Base-by-base conservation (phyloP, 1,140 invertebrate species). In the Tetragnatha versicolor region DNA sequence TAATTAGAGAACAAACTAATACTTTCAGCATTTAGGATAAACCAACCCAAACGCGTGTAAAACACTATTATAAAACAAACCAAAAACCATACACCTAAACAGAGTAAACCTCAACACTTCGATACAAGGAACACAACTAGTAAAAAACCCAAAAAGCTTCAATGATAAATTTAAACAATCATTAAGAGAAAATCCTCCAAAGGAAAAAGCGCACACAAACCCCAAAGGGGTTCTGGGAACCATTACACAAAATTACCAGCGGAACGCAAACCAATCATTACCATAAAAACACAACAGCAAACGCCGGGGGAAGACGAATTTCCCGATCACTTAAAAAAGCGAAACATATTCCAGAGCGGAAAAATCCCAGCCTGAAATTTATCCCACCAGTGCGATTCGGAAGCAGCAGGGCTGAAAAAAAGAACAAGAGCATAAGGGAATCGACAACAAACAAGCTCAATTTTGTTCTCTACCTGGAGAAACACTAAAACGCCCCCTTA, bases 261-360 rank as follows among this genome's bases (percentile, higher is more conserved):
- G 35, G n/a, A 58, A 58, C 27, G 55, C 14, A 58, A 58, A 58
- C 27, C 35, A 58, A 58, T 58, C 55, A 58, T 58, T 58, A 58
- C 29, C 7, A 55, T 17, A 3, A 53, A 55, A 58, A 58, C 20
- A 33, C n/a, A 14, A 31, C 20, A 20, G 6, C 29, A n/a, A 14
- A 10, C 22, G 29, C 55, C 31, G 55, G 35, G 35, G 29, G 55
- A 20, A 33, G 35, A 58, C 35, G 35, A 58, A 58, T 58, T 27
- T 58, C 35, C 20, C 55, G 35, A 33, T 33, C 2, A 58, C 55
- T 6, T 6, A 58, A 17, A 22, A 20, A 51, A 9, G 55, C 17
- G 20, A 58, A 14, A 33, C 31, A 58, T 58, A 58, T 33, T 58
- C 10, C 55, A 33, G 20, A 25, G 55, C 31, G 31, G 55, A 58